Evolutionary conservation across 2,888 invertebrate genomes (phyloP).

Genomic region (Pollenia angustigena): DNA sequence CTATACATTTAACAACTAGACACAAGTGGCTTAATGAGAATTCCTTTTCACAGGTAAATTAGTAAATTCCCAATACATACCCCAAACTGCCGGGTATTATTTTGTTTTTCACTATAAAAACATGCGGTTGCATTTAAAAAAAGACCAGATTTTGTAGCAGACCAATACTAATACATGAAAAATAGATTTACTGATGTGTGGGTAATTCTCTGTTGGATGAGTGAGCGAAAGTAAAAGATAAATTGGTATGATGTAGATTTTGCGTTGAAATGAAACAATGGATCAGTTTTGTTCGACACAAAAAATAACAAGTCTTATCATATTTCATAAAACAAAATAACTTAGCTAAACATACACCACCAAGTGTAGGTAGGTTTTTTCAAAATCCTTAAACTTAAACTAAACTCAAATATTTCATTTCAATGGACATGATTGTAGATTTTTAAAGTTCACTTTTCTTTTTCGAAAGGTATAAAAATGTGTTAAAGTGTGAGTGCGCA

Average conservation of each 20-base stretch:
- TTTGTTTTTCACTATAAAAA: conserved; percentile 9
- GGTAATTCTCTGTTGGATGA: conserved; percentile 3
- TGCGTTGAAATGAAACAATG: conserved; percentile 28
- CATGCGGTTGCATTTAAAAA: conserved; percentile 57
- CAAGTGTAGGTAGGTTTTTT: conserved; percentile 24
- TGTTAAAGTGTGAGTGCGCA: neutral
- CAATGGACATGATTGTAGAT: conserved; percentile 41
- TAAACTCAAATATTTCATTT: conserved; percentile 62
- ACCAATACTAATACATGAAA: conserved; percentile 62
- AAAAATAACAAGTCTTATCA: conserved; percentile 26
- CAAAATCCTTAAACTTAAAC: conserved; percentile 53
- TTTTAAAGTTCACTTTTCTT: conserved; percentile 11
- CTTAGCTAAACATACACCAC: conserved; percentile 1
- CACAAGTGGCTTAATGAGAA: no score
- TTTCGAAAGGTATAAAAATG: neutral
- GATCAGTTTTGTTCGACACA: conserved; percentile 10
- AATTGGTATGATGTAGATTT: conserved; percentile 1
- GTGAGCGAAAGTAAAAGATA: neutral
- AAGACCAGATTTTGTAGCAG: conserved; percentile 28
- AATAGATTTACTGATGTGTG: conserved; percentile 57
- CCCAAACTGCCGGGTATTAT: no score
- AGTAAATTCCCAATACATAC: no score
- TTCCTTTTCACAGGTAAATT: no score
- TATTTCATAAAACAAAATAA: conserved; percentile 31
- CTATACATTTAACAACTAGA: no score